Percentiles rank a stretch among this genome's conserved stretches.
Conservation (phyloP, 2,113 vertebrate genomes). For the Merops nubicus region DNA sequence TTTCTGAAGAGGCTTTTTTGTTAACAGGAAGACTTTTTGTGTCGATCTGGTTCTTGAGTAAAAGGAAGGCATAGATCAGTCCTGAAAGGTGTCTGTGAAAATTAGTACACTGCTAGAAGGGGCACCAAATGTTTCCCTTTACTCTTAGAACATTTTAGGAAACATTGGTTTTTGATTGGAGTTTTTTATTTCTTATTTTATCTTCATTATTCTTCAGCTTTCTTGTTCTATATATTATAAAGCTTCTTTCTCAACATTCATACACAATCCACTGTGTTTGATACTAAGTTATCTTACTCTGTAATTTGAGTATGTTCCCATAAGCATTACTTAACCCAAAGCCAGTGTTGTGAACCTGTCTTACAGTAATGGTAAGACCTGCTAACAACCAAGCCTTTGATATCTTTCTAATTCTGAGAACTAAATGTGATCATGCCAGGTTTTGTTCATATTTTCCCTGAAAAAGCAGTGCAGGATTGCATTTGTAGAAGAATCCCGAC, state of each 20-base stretch:
- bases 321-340: background rate
- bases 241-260: background rate
- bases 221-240: background rate
- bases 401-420: background rate
- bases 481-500: background rate
- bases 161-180: background rate
- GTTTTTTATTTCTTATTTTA: background rate
- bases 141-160: background rate
- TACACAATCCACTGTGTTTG: background rate
- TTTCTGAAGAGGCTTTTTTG: background rate
- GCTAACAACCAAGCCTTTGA: background rate
- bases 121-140: background rate
- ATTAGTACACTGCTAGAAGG: background rate
- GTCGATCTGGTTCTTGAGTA: background rate
- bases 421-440: background rate
- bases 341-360: background rate
- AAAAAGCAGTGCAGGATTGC: background rate
- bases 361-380: background rate
- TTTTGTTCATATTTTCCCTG: background rate
- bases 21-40: background rate
- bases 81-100: background rate
- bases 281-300: background rate
- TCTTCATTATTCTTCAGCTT: background rate
- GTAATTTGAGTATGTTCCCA: background rate
- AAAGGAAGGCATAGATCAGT: background rate